Conservation (phyloP, 2,888 invertebrate genomes). For the Epistrophella euchroma region DNA sequence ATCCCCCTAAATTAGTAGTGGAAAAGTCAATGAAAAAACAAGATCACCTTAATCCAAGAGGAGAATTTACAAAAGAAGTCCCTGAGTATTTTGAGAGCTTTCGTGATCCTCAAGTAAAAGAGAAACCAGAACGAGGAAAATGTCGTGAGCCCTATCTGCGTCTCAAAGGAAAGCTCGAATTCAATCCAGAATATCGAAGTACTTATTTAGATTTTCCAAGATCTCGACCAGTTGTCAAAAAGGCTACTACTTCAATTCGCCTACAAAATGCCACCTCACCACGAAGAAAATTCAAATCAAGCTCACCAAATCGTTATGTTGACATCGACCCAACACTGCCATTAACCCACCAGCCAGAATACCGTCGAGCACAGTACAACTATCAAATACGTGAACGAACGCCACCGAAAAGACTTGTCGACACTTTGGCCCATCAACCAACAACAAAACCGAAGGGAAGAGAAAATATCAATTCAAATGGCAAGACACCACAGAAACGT, state of each 20-base stretch:
- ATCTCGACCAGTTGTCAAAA: slow-evolving; percentile 81
- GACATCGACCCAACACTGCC: slow-evolving; percentile 76
- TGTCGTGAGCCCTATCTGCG: slow-evolving; percentile 82
- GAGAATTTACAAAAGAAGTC: slow-evolving; percentile 81
- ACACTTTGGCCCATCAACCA: slow-evolving; percentile 36
- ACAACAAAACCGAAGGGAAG: slow-evolving; percentile 54
- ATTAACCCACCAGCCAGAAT: slow-evolving; percentile 82
- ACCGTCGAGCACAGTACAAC: slow-evolving; percentile 82
- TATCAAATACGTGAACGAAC: slow-evolving; percentile 81
- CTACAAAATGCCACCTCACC: slow-evolving; percentile 79
- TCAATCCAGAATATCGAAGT: slow-evolving; percentile 83
- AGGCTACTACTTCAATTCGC: slow-evolving; percentile 82
- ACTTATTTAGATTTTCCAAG: slow-evolving; percentile 83
- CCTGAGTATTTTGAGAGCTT: slow-evolving; percentile 83
- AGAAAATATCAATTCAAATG: slow-evolving; percentile 57
- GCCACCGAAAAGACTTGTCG: slow-evolving; percentile 76
- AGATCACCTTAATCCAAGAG: slow-evolving; percentile 81
- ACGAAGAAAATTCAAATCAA: slow-evolving; percentile 75
- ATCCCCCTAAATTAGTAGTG: slow-evolving; percentile 79
- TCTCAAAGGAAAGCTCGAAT: slow-evolving; percentile 83
- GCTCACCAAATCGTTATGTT: slow-evolving; percentile 72
- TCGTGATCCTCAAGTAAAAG: slow-evolving; percentile 82
- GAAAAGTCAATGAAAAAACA: slow-evolving; percentile 80
- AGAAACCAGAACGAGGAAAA: slow-evolving; percentile 83
- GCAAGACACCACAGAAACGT: slow-evolving; percentile 76